Evolutionary conservation across 2,888 invertebrate genomes (phyloP), one percentile per base, ranked within the genome.

Genomic region (Dynastes maya): DNA sequence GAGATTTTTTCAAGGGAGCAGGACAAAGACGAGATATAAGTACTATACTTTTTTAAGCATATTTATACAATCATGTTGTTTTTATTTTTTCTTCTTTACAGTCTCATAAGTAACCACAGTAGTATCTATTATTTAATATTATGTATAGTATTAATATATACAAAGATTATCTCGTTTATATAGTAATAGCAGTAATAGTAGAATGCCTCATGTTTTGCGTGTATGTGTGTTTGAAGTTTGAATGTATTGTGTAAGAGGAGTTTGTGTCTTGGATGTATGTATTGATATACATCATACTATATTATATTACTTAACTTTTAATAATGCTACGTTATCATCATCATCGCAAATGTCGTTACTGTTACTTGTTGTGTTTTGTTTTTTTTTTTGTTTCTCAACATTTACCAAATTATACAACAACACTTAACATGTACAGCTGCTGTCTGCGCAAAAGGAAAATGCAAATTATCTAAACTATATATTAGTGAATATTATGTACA

Each of bases 341-440:
- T 51, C 27, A 68, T 61, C 37, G 45, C 22, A 37, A 37, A 22
- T 78, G 85, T 82, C 82, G 84, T 86, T 85, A 13, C 16, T n/a
- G 13, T 32, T 11, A 6, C 13, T 32, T 55, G 5, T 53, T 53
- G 3, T n/a, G 9, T 32, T 32, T 45, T 22, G 45, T 40, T 45
- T 45, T 45, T 11, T 45, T 45, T 45, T 45, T 45, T 45, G 45
- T 45, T 45, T 45, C 45, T 45, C 45, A 45, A 45, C 45, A 8
- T 11, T 45, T 45, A 45, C 45, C 45, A 45, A 45, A 45, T 45
- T 22, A 27, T 16, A 72, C 37, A 86, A 88, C 86, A 87, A 87
- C 88, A 88, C 86, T 86, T 86, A 88, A 87, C 86, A 87, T 87
- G 87, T 87, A 87, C 86, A 86, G 84, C 86, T 86, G 84, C 86